A percentile compares a stretch with the other conserved stretches of the same genome.
phyloP scores from a whole-genome alignment of 2,888 invertebrate genomes.

The Cremastobaeus sp. region DNA sequence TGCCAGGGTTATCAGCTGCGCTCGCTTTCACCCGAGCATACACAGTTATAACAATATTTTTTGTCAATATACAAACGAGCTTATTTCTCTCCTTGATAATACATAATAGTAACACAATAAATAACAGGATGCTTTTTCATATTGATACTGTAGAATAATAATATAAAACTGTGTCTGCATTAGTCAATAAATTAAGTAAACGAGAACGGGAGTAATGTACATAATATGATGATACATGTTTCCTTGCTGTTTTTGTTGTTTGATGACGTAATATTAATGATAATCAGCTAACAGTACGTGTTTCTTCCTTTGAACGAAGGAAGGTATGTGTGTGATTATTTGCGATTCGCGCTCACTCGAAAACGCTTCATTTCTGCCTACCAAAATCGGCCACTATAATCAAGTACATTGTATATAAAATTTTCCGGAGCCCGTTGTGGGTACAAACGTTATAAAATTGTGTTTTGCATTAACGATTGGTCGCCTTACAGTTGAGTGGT shows the following conservation, averaged over 20 bases:
- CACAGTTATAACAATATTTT: slow-evolving; percentile 73
- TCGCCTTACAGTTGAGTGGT: no score
- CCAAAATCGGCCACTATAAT: neutral
- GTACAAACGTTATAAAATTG: no score
- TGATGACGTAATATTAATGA: slow-evolving; percentile 66
- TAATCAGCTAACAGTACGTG: slow-evolving; percentile 70
- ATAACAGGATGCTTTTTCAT: slow-evolving; percentile 67
- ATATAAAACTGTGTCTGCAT: slow-evolving; percentile 72
- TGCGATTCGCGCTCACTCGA: slow-evolving; percentile 51
- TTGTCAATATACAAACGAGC: slow-evolving; percentile 75
- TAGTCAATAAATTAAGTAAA: slow-evolving; percentile 76
- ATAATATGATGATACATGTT: slow-evolving; percentile 62
- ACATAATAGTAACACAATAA: slow-evolving; percentile 72
- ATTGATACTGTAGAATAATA: slow-evolving; percentile 67
- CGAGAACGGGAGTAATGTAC: slow-evolving; percentile 67
- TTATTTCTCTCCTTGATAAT: slow-evolving; percentile 65
- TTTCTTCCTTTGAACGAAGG: slow-evolving; percentile 54
- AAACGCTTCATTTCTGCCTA: neutral
- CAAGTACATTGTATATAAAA: no score
- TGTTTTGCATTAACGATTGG: no score
- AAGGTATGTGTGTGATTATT: slow-evolving; percentile 46
- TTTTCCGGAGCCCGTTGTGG: no score
- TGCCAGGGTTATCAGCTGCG: slow-evolving; percentile 67
- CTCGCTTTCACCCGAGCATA: slow-evolving; percentile 69
- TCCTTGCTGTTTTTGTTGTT: slow-evolving; percentile 40